Conservation (phyloP, 2,888 invertebrate genomes). For the Metacarcinus magister region DNA sequence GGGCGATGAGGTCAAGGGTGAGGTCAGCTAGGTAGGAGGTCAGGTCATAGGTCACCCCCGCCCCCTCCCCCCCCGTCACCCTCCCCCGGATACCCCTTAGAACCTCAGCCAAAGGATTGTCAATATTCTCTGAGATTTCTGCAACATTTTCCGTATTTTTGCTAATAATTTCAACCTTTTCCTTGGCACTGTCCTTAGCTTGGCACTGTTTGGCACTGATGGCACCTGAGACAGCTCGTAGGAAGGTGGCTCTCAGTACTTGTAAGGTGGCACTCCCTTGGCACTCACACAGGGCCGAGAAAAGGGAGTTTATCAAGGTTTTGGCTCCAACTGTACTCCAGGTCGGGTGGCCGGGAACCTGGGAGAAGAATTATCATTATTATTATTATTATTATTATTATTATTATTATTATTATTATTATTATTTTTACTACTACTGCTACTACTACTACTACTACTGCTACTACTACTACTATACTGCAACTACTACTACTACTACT, state of each 20-base stretch:
- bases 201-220: background rate
- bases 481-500: background rate
- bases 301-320: background rate
- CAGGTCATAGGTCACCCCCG: slow-evolving; percentile 49
- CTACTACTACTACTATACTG: background rate
- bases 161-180: background rate
- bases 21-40: slow-evolving; percentile 56
- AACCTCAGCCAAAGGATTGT: background rate
- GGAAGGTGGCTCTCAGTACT: background rate
- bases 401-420: background rate
- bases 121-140: background rate
- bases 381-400: background rate
- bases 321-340: background rate
- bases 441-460: background rate
- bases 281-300: background rate
- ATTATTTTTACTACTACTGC: background rate
- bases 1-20: slow-evolving; percentile 57
- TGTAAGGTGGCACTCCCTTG: background rate
- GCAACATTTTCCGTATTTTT: background rate
- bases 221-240: background rate
- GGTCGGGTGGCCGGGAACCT: background rate
- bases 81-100: slow-evolving; percentile 69
- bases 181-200: background rate
- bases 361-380: background rate
- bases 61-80: slow-evolving; percentile 60